phyloP scores from a whole-genome alignment of 2,888 invertebrate genomes.

The Sussaba pulchella region DNA sequence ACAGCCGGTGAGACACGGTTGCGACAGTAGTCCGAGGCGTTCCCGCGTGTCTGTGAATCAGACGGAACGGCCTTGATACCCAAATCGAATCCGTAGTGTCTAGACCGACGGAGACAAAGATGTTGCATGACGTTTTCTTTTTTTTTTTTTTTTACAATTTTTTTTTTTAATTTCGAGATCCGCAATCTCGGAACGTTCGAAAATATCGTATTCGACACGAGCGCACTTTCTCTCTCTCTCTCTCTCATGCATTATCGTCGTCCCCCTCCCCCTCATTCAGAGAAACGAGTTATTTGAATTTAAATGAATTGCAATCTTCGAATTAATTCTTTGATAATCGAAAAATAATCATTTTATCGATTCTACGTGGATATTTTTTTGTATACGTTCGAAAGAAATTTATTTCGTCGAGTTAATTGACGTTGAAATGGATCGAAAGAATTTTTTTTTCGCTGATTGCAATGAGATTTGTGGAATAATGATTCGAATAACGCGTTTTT shows the following conservation, averaged over 20 bases:
- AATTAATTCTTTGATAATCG: too few relatives aligned
- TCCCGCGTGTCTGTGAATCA: conserved; percentile 39
- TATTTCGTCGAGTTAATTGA: neutral
- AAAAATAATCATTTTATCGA: neutral
- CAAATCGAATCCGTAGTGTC: conserved; percentile 65
- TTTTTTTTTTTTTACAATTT: neutral
- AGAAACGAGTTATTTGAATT: too few relatives aligned
- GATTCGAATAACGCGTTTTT: too few relatives aligned
- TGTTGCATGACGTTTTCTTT: conserved; percentile 2
- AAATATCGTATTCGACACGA: neutral
- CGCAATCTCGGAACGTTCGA: neutral
- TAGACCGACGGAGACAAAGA: conserved; percentile 60
- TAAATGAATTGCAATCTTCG: too few relatives aligned
- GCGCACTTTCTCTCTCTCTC: neutral
- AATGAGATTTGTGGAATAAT: too few relatives aligned
- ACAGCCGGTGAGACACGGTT: conserved; percentile 12
- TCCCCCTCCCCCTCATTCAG: too few relatives aligned
- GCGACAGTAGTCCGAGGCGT: conserved; percentile 1
- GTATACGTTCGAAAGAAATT: neutral
- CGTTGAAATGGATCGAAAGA: neutral
- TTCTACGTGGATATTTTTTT: neutral
- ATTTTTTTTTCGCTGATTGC: neutral
- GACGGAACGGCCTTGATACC: conserved; percentile 67
- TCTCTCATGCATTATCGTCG: too few relatives aligned
- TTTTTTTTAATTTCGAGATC: neutral